Percentiles rank a stretch among this genome's conserved stretches.
These are phyloP conservation scores for Drosophila melanocephala DNA, from an alignment of 2,888 invertebrate species.

Conservation along the genomic window DNA sequence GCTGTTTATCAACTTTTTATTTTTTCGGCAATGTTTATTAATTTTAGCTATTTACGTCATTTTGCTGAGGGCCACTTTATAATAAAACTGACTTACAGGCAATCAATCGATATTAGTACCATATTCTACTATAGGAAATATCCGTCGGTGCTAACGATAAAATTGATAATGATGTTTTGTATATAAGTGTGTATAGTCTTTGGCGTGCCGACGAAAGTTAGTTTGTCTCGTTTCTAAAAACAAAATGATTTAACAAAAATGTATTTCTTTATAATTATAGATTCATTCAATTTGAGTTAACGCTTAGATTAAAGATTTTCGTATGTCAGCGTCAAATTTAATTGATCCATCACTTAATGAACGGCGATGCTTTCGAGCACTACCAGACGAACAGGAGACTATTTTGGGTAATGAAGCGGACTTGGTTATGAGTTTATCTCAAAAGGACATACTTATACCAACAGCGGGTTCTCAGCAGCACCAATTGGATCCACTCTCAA, in stretches of 20 bases:
- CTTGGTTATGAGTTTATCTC: slow-evolving; percentile 94
- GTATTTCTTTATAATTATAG: slow-evolving; percentile 40
- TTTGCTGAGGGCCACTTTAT: background rate
- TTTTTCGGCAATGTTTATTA: background rate
- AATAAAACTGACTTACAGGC: background rate
- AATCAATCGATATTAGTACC: background rate
- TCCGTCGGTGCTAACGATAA: background rate
- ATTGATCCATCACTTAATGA: slow-evolving; percentile 65
- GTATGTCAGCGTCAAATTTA: slow-evolving; percentile 85
- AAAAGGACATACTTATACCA: slow-evolving; percentile 86
- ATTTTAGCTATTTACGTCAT: background rate
- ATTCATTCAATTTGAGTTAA: slow-evolving; percentile 33
- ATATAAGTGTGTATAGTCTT: background rate
- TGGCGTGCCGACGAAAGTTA: background rate
- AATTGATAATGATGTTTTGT: background rate
- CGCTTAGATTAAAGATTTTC: slow-evolving; percentile 51
- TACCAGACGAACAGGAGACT: slow-evolving; percentile 87
- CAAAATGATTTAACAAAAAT: slow-evolving; percentile 6
- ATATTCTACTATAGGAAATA: background rate
- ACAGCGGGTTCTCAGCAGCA: slow-evolving; percentile 86
- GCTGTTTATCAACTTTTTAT: background rate
- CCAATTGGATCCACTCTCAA: slow-evolving; percentile 86
- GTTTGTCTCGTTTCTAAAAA: background rate
- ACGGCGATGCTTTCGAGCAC: slow-evolving; percentile 67
- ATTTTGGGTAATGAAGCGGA: slow-evolving; percentile 91